Percentiles rank a stretch among this genome's conserved stretches.
Conservation (phyloP, 2,113 vertebrate species). For the Prochilodus magdalenae region DNA sequence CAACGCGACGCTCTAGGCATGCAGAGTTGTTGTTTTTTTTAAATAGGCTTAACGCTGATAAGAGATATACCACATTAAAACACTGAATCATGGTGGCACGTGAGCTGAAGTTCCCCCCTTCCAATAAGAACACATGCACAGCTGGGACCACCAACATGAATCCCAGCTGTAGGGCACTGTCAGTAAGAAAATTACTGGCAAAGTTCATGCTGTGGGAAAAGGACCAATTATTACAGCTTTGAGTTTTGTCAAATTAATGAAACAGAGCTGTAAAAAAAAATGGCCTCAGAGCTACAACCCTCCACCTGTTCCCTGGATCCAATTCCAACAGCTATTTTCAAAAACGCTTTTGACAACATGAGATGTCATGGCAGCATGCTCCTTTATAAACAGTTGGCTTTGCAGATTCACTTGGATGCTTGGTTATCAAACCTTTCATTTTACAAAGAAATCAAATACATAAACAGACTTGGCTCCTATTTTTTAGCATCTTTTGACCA, state of each 20-base stretch:
- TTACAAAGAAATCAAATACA: no score
- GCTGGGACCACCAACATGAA: background rate
- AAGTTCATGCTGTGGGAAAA: constrained; percentile 6
- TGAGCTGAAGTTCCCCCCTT: background rate
- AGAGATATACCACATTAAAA: background rate
- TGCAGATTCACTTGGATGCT: background rate
- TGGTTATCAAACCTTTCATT: constrained; percentile 12
- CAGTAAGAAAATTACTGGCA: constrained; percentile 31
- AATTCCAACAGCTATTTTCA: constrained; percentile 27
- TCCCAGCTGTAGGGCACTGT: constrained; percentile 26
- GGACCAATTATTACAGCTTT: constrained; percentile 35
- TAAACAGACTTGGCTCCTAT: no score
- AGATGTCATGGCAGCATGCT: constrained; percentile 19
- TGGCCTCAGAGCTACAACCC: constrained; percentile 19
- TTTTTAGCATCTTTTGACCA: no score
- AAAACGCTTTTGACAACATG: constrained; percentile 13
- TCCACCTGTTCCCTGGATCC: constrained; percentile 41
- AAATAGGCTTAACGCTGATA: background rate
- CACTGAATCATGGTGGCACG: background rate
- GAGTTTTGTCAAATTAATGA: constrained; percentile 44
- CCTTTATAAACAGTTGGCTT: constrained; percentile 18
- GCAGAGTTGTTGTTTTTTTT: background rate
- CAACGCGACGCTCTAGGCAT: background rate
- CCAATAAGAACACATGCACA: background rate
- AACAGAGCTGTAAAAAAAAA: constrained; percentile 28